Evolutionary conservation across 2,888 invertebrate genomes (phyloP).

Genomic region (Plusia festucae): DNA sequence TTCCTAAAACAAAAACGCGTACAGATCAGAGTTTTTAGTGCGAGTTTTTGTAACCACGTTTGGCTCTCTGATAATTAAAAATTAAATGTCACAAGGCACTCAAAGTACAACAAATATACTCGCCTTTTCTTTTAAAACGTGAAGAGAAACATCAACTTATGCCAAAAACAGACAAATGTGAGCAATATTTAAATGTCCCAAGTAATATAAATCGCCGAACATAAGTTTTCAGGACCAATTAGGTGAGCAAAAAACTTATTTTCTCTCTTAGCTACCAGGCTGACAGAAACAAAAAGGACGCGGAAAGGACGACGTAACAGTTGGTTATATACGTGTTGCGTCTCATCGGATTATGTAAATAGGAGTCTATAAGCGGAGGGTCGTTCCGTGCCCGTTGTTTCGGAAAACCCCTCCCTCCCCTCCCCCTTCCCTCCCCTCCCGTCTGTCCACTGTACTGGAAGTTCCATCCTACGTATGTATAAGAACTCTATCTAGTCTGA

Average conservation of each 20-base stretch:
- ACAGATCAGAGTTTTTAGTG: too few relatives aligned
- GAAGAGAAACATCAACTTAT: not conserved
- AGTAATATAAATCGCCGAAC: not conserved
- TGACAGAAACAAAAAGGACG: conserved; percentile 43
- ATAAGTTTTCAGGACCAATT: conserved; percentile 4
- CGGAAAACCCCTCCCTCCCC: conserved; percentile 67
- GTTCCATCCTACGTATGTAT: conserved; percentile 46
- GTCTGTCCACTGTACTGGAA: conserved; percentile 69
- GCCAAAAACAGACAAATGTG: not conserved
- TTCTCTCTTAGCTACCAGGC: conserved; percentile 30
- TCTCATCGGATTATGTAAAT: conserved; percentile 71
- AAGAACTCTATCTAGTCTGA: conserved; percentile 33
- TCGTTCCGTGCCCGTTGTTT: conserved; percentile 79
- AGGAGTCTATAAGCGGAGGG: conserved; percentile 67
- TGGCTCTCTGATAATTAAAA: too few relatives aligned
- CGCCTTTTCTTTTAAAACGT: not conserved
- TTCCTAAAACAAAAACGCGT: too few relatives aligned
- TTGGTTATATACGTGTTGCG: conserved; percentile 54
- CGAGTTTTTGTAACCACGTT: too few relatives aligned
- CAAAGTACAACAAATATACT: not conserved
- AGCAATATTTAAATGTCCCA: not conserved
- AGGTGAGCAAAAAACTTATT: not conserved
- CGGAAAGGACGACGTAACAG: conserved; percentile 47
- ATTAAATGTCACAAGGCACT: not conserved
- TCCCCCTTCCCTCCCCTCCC: conserved; percentile 41